Conservation (phyloP, 2,113 vertebrate species). For the Hypocryptadius cinnamomeus region DNA sequence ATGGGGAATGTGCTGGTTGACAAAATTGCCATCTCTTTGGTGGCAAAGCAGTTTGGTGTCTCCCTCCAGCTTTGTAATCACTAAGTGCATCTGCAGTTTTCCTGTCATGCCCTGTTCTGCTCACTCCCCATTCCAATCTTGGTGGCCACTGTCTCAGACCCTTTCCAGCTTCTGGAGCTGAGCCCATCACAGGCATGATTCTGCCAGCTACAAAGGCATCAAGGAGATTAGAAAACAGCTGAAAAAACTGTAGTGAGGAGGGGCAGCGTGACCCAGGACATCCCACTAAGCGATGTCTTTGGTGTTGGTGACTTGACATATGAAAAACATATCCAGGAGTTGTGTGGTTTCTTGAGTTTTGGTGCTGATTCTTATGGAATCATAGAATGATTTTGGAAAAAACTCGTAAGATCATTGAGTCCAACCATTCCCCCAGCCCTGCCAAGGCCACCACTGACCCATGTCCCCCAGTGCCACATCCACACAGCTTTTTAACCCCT, state of each 20-base stretch:
- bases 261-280: accelerated
- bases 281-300: not conserved
- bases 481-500: not conserved
- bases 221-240: not conserved
- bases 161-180: not conserved
- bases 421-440: not conserved
- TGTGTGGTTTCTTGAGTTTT: not conserved
- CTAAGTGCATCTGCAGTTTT: not conserved
- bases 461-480: too few species aligned
- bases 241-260: not conserved
- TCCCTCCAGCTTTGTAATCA: accelerated
- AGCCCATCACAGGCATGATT: not conserved
- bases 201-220: not conserved
- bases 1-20: not conserved
- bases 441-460: not conserved
- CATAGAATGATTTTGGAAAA: not conserved
- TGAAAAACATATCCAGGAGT: not conserved
- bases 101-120: accelerated
- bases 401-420: accelerated
- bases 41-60: not conserved
- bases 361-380: not conserved
- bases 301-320: not conserved
- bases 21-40: not conserved
- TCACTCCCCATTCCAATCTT: accelerated
- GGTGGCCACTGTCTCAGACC: not conserved